Base-by-base conservation (phyloP, 2,797 vertebrate species). In the Spinibarbus caldwelli region DNA sequence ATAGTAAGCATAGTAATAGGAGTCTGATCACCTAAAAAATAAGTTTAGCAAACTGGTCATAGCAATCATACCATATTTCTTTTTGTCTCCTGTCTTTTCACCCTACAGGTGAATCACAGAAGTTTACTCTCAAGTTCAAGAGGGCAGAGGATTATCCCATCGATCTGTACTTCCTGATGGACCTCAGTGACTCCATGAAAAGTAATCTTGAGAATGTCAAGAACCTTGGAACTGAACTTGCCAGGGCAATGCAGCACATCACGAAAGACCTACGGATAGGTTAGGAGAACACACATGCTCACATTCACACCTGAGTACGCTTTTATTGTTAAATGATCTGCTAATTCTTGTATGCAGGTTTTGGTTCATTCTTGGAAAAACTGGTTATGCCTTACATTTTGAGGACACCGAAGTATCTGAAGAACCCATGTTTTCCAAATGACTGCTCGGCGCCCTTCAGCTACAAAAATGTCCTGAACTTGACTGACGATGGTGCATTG, bases 131-230 rank as follows among this genome's bases (percentile, higher is more conserved):
- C 89, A 97, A 95, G 82, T 99, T 99, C 92, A 98, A 97, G 92
- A 95, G 97, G 87, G 98, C 97, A 0, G 97, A 99, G 93, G 97
- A 98, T 89, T 98, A 99, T 84, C 98, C 98, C 47, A 99, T 99
- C 11, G 98, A 99, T 89, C 95, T 99, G 4, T 99, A 99, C 90
- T 99, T 99, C 91, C 95, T 99, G 31, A 99, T 99, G 98, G 98
- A 99, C 93, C 96, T 99, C 29, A 98, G 97, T 21, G 97, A 96
- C 91, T 99, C 98, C 10, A 99, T 99, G 98, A 96, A 96, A 79
- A 97, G 97, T 8, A 97, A 99, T 89, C 92, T 99, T 91, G 97
- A 99, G 89, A 99, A 99, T n/a, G 97, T 99, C 5, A 99, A 99
- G 89, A 99, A 96, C 89, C 96, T 99, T 0, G 98, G 98, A 49